A percentile compares a stretch with the other conserved stretches of the same genome.
These are phyloP conservation scores for Bathynomus jamesi DNA, from an alignment of 1,140 invertebrate species.

Conservation along the genomic window DNA sequence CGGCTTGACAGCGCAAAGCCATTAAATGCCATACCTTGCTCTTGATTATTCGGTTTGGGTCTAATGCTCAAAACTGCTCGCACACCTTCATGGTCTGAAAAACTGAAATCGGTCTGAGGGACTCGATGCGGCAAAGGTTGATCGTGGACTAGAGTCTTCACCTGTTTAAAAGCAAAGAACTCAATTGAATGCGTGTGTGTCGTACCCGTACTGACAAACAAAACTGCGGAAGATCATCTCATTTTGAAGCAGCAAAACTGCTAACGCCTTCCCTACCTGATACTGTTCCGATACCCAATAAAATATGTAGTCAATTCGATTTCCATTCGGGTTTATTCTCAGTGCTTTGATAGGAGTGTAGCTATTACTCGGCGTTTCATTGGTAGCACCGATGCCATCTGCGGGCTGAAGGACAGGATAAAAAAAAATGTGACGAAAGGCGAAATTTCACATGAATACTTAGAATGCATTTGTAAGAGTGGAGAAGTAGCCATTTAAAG, in stretches of 20 bases:
- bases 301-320: slow-evolving; percentile 85
- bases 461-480: too few relatives aligned
- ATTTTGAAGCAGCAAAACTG: neutral
- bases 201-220: too few relatives aligned
- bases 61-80: slow-evolving; percentile 4
- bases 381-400: slow-evolving; percentile 54
- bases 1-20: too few relatives aligned
- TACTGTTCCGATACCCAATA: slow-evolving; percentile 48
- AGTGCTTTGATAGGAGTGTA: slow-evolving; percentile 57
- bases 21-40: neutral
- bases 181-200: too few relatives aligned
- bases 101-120: slow-evolving; percentile 54
- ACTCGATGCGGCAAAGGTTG: neutral
- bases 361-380: slow-evolving; percentile 70
- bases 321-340: slow-evolving; percentile 59
- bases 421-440: too few relatives aligned
- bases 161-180: neutral
- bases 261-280: neutral
- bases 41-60: neutral
- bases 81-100: slow-evolving; percentile 87
- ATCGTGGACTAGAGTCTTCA: neutral
- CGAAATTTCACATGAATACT: too few relatives aligned
- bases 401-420: slow-evolving; percentile 21
- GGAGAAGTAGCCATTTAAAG: neutral
- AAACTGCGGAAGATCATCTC: too few relatives aligned